Conservation (phyloP, 2,113 vertebrate species). For the Ictalurus furcatus region DNA sequence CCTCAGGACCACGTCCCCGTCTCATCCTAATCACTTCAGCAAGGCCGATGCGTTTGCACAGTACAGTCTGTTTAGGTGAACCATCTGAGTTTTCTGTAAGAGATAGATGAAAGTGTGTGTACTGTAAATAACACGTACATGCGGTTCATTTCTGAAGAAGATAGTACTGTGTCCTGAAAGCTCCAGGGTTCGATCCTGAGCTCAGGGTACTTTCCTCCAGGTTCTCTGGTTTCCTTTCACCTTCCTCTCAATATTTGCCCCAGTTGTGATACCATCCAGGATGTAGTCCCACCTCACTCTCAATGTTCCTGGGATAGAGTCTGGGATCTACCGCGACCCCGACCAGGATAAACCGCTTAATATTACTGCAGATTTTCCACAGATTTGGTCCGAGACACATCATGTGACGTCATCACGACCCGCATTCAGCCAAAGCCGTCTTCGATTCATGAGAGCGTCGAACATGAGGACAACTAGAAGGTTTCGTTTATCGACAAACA, state of each 20-base stretch:
- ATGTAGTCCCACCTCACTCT: not conserved
- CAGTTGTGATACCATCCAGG: not conserved
- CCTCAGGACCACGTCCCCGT: not conserved
- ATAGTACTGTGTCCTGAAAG: not conserved
- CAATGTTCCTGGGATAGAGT: not conserved
- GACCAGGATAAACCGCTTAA: not conserved
- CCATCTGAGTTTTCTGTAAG: not conserved
- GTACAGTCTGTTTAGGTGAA: not conserved
- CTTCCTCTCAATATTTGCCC: not conserved
- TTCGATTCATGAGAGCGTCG: no score
- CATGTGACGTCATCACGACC: no score
- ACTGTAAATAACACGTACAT: not conserved
- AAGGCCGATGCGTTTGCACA: not conserved
- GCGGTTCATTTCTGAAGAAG: not conserved
- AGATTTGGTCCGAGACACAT: no score
- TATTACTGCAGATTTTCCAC: no score
- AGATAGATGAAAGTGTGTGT: not conserved
- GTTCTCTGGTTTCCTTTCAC: not conserved
- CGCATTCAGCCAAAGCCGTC: no score
- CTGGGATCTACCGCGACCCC: not conserved
- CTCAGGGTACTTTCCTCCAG: not conserved
- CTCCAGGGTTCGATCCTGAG: not conserved
- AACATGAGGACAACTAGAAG: no score
- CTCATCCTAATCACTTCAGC: not conserved
- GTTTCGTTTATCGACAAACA: no score